Evolutionary conservation across 92 coral and sea anemone genomes (phyloP).

Genomic region (Parazoanthus atlanticus): DNA sequence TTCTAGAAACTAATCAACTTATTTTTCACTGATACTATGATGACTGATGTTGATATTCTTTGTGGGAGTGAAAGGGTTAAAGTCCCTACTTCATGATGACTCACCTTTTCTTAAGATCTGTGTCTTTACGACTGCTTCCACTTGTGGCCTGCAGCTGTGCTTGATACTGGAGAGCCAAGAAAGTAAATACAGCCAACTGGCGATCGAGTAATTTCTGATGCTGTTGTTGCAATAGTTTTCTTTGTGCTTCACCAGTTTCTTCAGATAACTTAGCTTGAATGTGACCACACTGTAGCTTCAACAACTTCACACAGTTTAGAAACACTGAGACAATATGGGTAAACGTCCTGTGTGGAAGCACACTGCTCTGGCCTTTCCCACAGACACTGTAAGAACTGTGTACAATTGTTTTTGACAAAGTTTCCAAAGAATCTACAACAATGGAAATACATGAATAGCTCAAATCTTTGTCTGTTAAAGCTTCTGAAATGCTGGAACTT

Average conservation of each 20-base stretch:
- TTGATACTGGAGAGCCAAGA: conserved; percentile 59
- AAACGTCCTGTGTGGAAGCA: conserved; percentile 2
- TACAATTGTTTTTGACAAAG: conserved; percentile 6
- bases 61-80: background rate
- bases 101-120: conserved; percentile 31
- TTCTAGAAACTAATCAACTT: no score
- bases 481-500: conserved; percentile 2
- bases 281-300: conserved; percentile 32
- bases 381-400: conserved; percentile 14
- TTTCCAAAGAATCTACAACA: conserved; percentile 33
- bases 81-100: background rate
- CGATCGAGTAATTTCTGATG: conserved; percentile 58
- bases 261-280: conserved; percentile 15
- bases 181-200: conserved; percentile 64
- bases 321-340: conserved; percentile 11
- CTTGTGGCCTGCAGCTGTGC: conserved; percentile 54
- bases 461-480: conserved; percentile 18
- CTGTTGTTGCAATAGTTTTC: conserved; percentile 55
- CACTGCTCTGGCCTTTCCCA: background rate
- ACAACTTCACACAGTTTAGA: conserved; percentile 10
- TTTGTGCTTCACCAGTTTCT: conserved; percentile 12
- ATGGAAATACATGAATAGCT: conserved; percentile 11
- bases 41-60: no score
- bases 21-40: no score
- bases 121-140: background rate